Evolutionary conservation across 2,888 invertebrate genomes (phyloP).

Genomic region (Amiota minor): DNA sequence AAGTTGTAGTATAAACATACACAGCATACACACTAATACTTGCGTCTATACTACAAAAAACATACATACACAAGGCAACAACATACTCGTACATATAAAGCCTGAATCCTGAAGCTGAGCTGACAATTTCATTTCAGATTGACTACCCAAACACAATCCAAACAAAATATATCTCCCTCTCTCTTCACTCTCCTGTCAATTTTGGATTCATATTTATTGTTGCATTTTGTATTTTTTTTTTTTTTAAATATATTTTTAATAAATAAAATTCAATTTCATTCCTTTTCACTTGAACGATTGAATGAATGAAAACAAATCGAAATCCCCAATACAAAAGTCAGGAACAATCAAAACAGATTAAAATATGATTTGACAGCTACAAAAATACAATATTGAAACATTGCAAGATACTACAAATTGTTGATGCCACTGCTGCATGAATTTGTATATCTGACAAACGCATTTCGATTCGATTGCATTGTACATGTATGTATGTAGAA

Average conservation of each 20-base stretch:
- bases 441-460: conserved; percentile 14
- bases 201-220: not conserved
- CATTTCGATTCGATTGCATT: conserved; percentile 20
- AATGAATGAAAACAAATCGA: conserved; percentile 34
- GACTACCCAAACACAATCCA: not conserved
- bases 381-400: conserved; percentile 46
- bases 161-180: not conserved
- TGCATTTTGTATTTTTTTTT: conserved; percentile 29
- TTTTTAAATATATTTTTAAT: conserved; percentile 52
- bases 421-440: conserved; percentile 15
- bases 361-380: conserved; percentile 71
- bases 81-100: conserved; percentile 31
- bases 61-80: conserved; percentile 1
- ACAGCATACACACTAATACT: not conserved
- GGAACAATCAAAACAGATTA: conserved; percentile 71
- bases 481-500: not conserved
- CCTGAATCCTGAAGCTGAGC: conserved; percentile 5
- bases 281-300: conserved; percentile 13
- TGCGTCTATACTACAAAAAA: not conserved
- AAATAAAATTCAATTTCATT: conserved; percentile 66
- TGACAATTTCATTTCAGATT: conserved; percentile 20
- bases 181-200: not conserved
- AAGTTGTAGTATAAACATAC: conserved; percentile 49
- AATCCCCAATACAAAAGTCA: conserved; percentile 71
- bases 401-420: conserved; percentile 15